phyloP scores from a whole-genome alignment of 1,140 invertebrate species.

The Zaprionus nigranus region DNA sequence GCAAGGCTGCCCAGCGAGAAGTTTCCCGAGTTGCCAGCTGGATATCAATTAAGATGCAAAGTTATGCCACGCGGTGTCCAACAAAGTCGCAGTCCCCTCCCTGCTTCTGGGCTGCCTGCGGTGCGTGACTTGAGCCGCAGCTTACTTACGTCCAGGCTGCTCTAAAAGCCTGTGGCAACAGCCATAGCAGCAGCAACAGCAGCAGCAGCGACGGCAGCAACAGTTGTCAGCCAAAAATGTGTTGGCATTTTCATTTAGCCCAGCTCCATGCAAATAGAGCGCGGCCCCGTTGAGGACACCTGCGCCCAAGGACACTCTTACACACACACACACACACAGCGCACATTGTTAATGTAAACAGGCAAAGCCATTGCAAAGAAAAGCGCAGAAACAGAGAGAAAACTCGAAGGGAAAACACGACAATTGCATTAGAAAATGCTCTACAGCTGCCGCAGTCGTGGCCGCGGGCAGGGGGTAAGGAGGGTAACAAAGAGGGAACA shows the following conservation, averaged over 20 bases:
- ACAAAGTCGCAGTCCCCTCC: background rate
- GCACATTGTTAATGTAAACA: conserved; percentile 27
- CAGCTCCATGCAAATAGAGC: conserved; percentile 15
- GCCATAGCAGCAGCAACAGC: background rate
- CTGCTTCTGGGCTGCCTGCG: background rate
- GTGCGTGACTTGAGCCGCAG: conserved; percentile 23
- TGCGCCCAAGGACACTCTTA: conserved; percentile 26
- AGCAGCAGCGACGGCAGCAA: conserved; percentile 16
- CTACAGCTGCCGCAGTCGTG: background rate
- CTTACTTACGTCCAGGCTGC: conserved; percentile 10
- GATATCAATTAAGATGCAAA: conserved; percentile 51
- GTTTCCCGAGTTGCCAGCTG: conserved; percentile 27
- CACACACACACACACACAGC: background rate
- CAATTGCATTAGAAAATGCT: conserved; percentile 42
- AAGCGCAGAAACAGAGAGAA: conserved; percentile 6
- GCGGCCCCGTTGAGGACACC: conserved; percentile 13
- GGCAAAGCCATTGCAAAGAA: conserved; percentile 16
- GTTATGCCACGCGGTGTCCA: conserved; percentile 26
- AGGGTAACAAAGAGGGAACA: background rate
- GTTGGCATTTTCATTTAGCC: conserved; percentile 39
- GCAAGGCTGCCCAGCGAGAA: conserved; percentile 15
- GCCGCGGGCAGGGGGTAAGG: background rate
- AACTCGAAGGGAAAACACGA: conserved; percentile 39
- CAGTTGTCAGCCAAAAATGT: conserved; percentile 33
- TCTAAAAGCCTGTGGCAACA: conserved; percentile 13